These are phyloP conservation scores for Clanis bilineata DNA, from an alignment of 2,888 invertebrate species.

Conservation along the genomic window DNA sequence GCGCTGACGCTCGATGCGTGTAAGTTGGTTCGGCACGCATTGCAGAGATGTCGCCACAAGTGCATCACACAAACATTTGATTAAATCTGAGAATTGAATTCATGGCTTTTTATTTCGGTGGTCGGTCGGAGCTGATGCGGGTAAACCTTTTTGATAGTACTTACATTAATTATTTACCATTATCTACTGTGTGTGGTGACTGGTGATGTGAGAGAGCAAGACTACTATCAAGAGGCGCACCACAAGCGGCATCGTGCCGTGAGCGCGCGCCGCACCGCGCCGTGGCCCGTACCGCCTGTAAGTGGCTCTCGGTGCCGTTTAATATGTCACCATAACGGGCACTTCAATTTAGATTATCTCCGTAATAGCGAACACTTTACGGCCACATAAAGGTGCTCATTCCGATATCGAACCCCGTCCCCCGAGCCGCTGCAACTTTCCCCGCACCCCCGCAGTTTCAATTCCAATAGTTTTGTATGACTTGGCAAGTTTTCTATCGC, in stretches of 20 bases:
- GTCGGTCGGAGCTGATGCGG: too few relatives aligned
- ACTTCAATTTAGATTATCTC: constrained; percentile 32
- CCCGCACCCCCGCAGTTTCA: background rate
- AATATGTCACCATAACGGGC: constrained; percentile 24
- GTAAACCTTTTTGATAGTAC: too few relatives aligned
- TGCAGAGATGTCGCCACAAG: too few relatives aligned
- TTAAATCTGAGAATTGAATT: too few relatives aligned
- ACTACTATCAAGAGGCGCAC: too few relatives aligned
- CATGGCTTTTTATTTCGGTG: too few relatives aligned
- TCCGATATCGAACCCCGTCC: background rate
- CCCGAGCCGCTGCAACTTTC: background rate
- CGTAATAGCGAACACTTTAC: constrained; percentile 19
- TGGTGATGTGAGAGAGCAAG: background rate
- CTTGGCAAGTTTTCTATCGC: constrained; percentile 4
- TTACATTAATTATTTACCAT: too few relatives aligned
- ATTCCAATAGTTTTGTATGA: background rate
- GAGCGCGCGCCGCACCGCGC: background rate
- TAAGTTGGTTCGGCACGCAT: too few relatives aligned
- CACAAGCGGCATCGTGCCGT: background rate
- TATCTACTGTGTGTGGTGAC: background rate
- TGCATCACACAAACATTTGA: too few relatives aligned
- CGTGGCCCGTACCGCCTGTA: too few relatives aligned
- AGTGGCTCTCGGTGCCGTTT: constrained; percentile 7
- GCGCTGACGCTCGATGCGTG: too few relatives aligned
- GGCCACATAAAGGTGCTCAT: constrained; percentile 16